Evolutionary conservation across 2,113 vertebrate species (phyloP).

Genomic region (Charina bottae): DNA sequence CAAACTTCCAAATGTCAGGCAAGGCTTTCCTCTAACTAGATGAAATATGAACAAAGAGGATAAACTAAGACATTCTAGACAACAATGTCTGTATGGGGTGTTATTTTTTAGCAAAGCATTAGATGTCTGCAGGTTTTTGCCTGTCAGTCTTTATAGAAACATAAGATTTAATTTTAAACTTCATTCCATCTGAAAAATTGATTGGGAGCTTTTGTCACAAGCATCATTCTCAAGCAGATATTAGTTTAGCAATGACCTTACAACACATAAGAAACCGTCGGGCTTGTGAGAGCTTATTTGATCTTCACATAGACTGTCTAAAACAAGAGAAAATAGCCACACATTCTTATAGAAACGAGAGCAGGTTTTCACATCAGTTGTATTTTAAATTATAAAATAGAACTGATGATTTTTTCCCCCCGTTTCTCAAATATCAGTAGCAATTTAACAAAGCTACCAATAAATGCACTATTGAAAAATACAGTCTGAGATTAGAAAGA

Average conservation of each 20-base stretch:
- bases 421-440: not conserved
- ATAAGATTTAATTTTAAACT: conserved; percentile 48
- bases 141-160: conserved; percentile 58
- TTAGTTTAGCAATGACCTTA: conserved; percentile 44
- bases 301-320: not conserved
- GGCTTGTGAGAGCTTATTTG: conserved; percentile 18
- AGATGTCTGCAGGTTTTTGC: conserved; percentile 35
- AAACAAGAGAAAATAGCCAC: conserved; percentile 10
- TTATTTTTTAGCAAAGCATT: not conserved
- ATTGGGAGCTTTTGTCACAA: conserved; percentile 38
- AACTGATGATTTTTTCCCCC: not conserved
- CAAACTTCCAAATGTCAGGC: conserved; percentile 27
- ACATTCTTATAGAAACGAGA: not conserved
- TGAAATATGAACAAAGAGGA: conserved; percentile 24
- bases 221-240: conserved; percentile 25
- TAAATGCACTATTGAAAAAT: not conserved
- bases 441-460: not conserved
- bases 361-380: not conserved
- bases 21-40: conserved; percentile 20
- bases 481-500: not conserved
- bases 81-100: conserved; percentile 12
- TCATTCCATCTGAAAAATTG: conserved; percentile 33
- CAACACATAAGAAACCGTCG: conserved; percentile 22
- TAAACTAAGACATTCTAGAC: conserved; percentile 22
- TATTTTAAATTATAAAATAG: conserved; percentile 3